Percentiles rank a stretch among this genome's conserved stretches.
Evolutionary conservation across 1,140 invertebrate species (phyloP).

Genomic region (Saccostrea echinata): DNA sequence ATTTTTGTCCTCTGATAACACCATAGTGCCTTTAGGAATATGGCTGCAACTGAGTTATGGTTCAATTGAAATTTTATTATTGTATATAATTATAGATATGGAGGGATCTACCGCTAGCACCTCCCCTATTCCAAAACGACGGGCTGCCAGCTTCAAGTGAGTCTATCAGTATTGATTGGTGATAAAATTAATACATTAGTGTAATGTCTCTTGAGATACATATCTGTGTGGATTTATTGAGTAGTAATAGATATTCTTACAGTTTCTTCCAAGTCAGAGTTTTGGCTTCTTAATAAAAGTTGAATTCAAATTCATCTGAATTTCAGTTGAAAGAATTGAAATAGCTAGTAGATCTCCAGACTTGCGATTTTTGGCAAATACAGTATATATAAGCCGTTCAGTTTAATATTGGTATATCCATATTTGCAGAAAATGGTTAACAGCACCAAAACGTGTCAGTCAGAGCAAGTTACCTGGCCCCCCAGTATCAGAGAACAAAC

Average conservation of each 20-base stretch:
- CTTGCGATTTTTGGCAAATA: too few relatives aligned
- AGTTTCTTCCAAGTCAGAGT: not conserved
- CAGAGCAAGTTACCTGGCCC: slow-evolving; percentile 14
- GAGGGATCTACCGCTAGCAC: not conserved
- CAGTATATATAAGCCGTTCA: not conserved
- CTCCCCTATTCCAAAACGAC: slow-evolving; percentile 15
- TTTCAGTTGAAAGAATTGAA: too few relatives aligned
- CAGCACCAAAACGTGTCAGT: slow-evolving; percentile 18
- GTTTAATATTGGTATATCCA: not conserved
- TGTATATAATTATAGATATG: not conserved
- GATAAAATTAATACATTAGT: not conserved
- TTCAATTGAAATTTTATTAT: not conserved
- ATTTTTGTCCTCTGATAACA: slow-evolving; percentile 28
- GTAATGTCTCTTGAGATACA: not conserved
- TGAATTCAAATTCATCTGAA: too few relatives aligned
- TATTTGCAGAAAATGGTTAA: slow-evolving; percentile 19
- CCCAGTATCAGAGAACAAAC: not conserved
- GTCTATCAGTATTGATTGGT: not conserved
- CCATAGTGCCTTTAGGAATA: not conserved
- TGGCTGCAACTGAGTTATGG: not conserved
- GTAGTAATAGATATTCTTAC: not conserved
- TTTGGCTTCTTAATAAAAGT: too few relatives aligned
- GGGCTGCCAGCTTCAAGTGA: slow-evolving; percentile 23
- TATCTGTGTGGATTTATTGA: not conserved
- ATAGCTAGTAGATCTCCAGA: too few relatives aligned